Evolutionary conservation across 1,140 invertebrate genomes (phyloP), one percentile per base, ranked within the genome.

Genomic region (Neoseiulus cucumeris): DNA sequence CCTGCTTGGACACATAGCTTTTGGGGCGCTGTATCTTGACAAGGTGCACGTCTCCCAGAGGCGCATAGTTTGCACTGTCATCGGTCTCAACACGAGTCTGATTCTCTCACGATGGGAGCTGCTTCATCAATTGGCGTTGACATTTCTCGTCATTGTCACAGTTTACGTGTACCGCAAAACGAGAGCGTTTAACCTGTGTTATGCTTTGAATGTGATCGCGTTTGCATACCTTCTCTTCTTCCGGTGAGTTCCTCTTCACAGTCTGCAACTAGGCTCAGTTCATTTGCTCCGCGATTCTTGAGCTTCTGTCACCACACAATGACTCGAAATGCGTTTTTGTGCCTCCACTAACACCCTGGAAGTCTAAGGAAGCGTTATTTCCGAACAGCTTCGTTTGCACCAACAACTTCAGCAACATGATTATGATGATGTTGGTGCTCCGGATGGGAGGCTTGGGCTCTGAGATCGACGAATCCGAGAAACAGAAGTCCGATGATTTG

Each of bases 391-490:
- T 59, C 14, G 25, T 14, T 4, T 59, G n/a, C 22, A 33, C 14
- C 25, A 59, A 59, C 22, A 59, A 59, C 33, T 59, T 59, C 22
- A 59, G 51, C 51, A 59, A 25, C 4, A 59, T 59, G 51, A 59
- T 59, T 25, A 59, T 59, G 51, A 59, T 59, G 51, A 59, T 59
- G 51, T 25, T 59, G 33, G 51, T 25, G 22, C 22, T 59, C 25
- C 25, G 51, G 22, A 59, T 59, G 51, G 51, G 17, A 2, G 51
- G 51, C 22, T 25, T 59, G 22, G 51, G 51, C 14, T 25, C 22
- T 6, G 51, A 59, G 33, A 25, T 59, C 25, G 33, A 33, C 14
- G 51, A 25, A 25, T 33, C 51, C 33, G 51, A 59, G 51, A 1
- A 17, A 33, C 25, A 17, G 22, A 25, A 25, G 14, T 14, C 17